Evolutionary conservation across 2,888 invertebrate species (phyloP), one percentile per base, ranked within the genome.

Genomic region (Dilophus febrilis): DNA sequence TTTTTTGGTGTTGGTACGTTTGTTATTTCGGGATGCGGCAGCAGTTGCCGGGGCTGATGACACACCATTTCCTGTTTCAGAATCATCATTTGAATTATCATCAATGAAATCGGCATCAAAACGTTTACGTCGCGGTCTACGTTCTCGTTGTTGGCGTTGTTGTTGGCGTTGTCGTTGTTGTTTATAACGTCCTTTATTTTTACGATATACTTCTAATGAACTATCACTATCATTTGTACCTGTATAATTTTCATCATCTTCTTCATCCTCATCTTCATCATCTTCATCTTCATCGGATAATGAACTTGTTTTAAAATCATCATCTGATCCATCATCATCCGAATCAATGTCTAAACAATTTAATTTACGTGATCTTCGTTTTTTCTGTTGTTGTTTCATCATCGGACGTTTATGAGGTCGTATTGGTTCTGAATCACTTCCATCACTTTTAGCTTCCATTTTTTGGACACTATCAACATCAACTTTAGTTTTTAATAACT

Each of bases 261-360:
- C n/a, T n/a, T 22, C 22, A 22, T 22, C 22, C 8, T 22, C 22
- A 6, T 22, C 22, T 12, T 66, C 66, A 19, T 65, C 66, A 3
- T 67, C 68, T 2, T 66, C 69, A 13, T 59, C 51, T 4, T 58
- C 57, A 46, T 56, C 54, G 42, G 61, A 80, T 72, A 79, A 78
- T 0, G 80, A 76, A 32, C 86, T 59, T 0, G 58, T 85, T 55
- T 86, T 84, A 54, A 91, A 92, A 60, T 92, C 92, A 58, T 91
- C 91, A 53, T 91, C 91, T 1, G 82, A 84, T 41, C 72, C 76
- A 57, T 86, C 82, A 47, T 86, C 83, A 53, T 83, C 81, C 31
- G 82, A 83, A 33, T 76, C 75, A n/a, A 79, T 75, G 50, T 87
- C 84, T 38, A 88, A 62, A 36, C 79, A 79, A 54, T 86, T 86